These are phyloP conservation scores for Drosophila melanosoma DNA, from an alignment of 2,888 invertebrate genomes.

Conservation along the genomic window DNA sequence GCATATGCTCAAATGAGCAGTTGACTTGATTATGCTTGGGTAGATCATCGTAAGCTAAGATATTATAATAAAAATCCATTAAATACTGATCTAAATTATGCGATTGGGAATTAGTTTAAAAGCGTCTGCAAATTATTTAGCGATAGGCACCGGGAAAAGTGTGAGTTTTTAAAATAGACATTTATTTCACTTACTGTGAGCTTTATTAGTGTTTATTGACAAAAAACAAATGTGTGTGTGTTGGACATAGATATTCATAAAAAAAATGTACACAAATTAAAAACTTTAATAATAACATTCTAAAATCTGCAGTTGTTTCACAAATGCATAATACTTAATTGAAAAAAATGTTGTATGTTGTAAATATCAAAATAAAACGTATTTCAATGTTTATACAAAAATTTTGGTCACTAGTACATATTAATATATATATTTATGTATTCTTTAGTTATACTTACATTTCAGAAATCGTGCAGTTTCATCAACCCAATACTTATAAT, in stretches of 20 bases:
- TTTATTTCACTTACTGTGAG: conserved; percentile 67
- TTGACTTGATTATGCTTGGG: conserved; percentile 88
- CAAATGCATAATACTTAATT: background rate
- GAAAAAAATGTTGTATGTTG: background rate
- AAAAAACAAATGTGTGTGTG: conserved; percentile 39
- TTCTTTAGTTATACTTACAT: conserved; percentile 86
- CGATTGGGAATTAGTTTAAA: background rate
- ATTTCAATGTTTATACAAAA: background rate
- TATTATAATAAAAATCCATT: background rate
- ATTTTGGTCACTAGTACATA: no score
- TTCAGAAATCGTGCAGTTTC: conserved; percentile 91
- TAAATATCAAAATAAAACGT: background rate
- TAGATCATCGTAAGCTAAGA: conserved; percentile 83
- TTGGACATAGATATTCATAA: conserved; percentile 26
- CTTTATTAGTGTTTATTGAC: conserved; percentile 43
- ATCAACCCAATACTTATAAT: conserved; percentile 92
- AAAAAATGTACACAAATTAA: conserved; percentile 32
- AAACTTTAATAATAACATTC: background rate
- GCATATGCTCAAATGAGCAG: conserved; percentile 88
- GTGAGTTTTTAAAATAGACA: conserved; percentile 1
- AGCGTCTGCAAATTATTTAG: conserved; percentile 16
- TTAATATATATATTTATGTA: background rate
- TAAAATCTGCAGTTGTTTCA: conserved; percentile 3
- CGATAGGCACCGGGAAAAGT: conserved; percentile 11
- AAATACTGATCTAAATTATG: background rate